Base-by-base conservation (phyloP, 1,140 invertebrate species). In the Drosophila novamexicana region DNA sequence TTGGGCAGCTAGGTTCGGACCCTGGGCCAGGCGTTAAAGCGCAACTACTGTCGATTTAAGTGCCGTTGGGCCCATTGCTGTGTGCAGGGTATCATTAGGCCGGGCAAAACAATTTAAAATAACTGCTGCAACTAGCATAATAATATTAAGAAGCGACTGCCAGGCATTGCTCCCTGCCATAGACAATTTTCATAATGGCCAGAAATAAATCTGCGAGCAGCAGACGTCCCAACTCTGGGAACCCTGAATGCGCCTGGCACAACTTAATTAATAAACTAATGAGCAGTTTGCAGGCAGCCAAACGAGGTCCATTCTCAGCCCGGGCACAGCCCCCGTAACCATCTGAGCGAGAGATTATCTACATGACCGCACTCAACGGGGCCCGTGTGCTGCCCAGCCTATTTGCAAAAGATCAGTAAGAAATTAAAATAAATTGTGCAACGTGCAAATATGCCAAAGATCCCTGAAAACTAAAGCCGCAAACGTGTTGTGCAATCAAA, bases 221-320 rank as follows among this genome's bases (percentile, higher is more conserved):
- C 76, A 54, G 65, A 47, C 59, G 34, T 37, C 50, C 36, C 29
- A 53, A 37, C 65, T 37, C 62, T 88, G 84, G 73, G 70, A 88
- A 73, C 56, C 34, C 45, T 45, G 63, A 73, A 29, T 59, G 68
- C 42, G 59, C 45, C 52, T 42, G 34, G 68, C 84, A 89, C 84
- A 89, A 89, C 84, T 89, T 89, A 89, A 89, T 89, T 89, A 89
- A 89, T 89, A 89, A 89, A 89, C 85, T 89, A 89, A 89, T 89
- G 84, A 89, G 84, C 84, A 89, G 85, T 84, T 88, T 84, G 84
- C 80, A 71, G 68, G 36, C 77, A 50, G 57, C 61, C 52, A 56
- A 64, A 62, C 82, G 47, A 65, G 76, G 39, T 49, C 36, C 42
- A 53, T 45, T 68, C 50, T 32, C 36, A 22, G 42, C n/a, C 42